These are phyloP conservation scores for Takifugu ocellatus DNA, from an alignment of 2,797 vertebrate genomes.

Conservation along the genomic window DNA sequence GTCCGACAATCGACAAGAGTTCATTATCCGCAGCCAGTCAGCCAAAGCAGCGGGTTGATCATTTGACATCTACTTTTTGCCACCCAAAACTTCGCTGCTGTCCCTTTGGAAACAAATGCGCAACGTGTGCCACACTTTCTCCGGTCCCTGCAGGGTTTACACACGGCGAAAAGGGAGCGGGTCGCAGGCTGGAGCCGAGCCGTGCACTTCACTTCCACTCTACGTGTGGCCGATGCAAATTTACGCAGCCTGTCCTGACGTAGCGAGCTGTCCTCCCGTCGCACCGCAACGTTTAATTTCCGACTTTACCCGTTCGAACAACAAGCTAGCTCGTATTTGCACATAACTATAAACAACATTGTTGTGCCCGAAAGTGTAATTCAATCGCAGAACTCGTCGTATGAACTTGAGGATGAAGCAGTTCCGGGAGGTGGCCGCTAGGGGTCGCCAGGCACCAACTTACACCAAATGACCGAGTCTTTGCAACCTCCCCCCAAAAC, in stretches of 20 bases:
- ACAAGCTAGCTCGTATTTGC: no score
- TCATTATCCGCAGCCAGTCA: slow-evolving; percentile 44
- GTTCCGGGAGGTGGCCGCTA: slow-evolving; percentile 22
- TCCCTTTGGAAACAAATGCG: slow-evolving; percentile 10
- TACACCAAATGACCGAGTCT: not conserved
- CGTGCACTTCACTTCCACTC: slow-evolving; percentile 54
- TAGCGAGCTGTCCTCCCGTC: slow-evolving; percentile 28
- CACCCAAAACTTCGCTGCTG: not conserved
- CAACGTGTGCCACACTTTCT: slow-evolving; percentile 10
- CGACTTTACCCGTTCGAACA: not conserved
- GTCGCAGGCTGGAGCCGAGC: not conserved
- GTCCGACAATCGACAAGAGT: slow-evolving; percentile 43
- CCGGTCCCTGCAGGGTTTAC: slow-evolving; percentile 1
- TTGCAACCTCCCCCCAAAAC: not conserved
- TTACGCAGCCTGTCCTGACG: slow-evolving; percentile 52
- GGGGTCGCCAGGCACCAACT: slow-evolving; percentile 32
- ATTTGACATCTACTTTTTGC: not conserved
- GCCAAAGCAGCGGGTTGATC: slow-evolving; percentile 9
- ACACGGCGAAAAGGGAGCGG: not conserved
- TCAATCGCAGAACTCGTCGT: no score
- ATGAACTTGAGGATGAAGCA: no score
- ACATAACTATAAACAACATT: no score
- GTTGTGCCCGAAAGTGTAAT: no score
- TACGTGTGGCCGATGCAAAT: slow-evolving; percentile 50
- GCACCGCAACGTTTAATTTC: not conserved